Percentiles rank a stretch among this genome's conserved stretches.
These are phyloP conservation scores for Dinoponera quadriceps DNA, from an alignment of 1,140 invertebrate genomes.

Conservation along the genomic window DNA sequence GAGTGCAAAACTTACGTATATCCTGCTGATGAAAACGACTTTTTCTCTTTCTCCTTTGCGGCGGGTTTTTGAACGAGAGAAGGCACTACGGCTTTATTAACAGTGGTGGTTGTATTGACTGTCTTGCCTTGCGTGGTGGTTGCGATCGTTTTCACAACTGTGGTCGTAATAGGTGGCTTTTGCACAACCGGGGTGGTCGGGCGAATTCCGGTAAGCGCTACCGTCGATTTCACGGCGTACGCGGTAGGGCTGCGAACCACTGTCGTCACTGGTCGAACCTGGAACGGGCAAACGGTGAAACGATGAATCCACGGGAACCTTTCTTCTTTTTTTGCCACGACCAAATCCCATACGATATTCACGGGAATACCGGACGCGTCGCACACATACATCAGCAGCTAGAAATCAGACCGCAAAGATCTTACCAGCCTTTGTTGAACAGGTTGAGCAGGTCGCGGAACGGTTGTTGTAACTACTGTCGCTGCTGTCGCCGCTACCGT, in stretches of 20 bases:
- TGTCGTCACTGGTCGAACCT: conserved; percentile 76
- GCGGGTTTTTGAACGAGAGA: conserved; percentile 83
- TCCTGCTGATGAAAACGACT: conserved; percentile 86
- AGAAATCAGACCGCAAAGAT: neutral
- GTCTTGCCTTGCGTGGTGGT: conserved; percentile 79
- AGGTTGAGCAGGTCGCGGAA: conserved; percentile 82
- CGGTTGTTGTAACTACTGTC: conserved; percentile 80
- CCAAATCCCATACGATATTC: too few species aligned
- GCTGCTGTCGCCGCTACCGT: conserved; percentile 86
- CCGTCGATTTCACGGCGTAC: conserved; percentile 80
- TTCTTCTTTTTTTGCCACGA: too few species aligned
- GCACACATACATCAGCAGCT: too few species aligned
- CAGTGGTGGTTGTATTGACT: conserved; percentile 79
- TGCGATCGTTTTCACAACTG: conserved; percentile 78
- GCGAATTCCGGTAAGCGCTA: conserved; percentile 78
- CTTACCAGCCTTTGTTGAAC: conserved; percentile 85
- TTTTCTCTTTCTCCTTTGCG: conserved; percentile 89
- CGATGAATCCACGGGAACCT: neutral
- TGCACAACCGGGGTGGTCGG: conserved; percentile 79
- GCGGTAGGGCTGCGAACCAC: conserved; percentile 78
- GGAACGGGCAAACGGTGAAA: conserved; percentile 14
- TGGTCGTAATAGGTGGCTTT: conserved; percentile 77
- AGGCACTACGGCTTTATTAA: conserved; percentile 85
- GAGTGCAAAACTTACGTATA: conserved; percentile 82
- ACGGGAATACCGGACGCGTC: too few species aligned